Conservation (phyloP, 2,888 invertebrate species). For the Sinodicranocentrus sp. region DNA sequence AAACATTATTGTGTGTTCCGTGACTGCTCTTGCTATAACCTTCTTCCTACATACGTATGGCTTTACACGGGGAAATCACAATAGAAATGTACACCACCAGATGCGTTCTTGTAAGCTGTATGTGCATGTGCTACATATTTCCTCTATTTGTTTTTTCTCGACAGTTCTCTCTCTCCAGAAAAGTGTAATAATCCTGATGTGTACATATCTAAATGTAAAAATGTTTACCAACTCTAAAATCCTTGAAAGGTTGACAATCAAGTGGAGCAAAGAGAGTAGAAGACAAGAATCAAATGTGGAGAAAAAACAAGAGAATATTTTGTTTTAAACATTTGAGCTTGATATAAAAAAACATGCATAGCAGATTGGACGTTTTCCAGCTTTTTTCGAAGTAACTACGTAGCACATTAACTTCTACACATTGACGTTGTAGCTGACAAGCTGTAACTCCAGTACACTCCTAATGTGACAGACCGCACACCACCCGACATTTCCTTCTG, state of each 20-base stretch:
- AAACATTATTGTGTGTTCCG: constrained; percentile 18
- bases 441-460: constrained; percentile 3
- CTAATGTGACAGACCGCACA: constrained; percentile 35
- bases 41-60: no score
- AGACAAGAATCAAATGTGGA: no score
- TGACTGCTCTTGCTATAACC: constrained; percentile 3
- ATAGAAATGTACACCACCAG: no score
- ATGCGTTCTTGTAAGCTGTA: no score
- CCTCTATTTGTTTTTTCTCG: no score
- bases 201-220: no score
- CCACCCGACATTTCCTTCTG: not conserved
- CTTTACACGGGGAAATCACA: no score
- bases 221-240: not conserved
- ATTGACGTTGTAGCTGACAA: constrained; percentile 32
- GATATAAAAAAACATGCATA: not conserved
- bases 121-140: no score
- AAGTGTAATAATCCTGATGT: no score
- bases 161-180: no score
- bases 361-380: constrained; percentile 37
- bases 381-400: not conserved
- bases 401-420: not conserved
- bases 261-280: not conserved
- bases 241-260: constrained; percentile 29
- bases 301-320: no score
- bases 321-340: no score